phyloP scores from a whole-genome alignment of 2,888 invertebrate species.

The Thereva unica region DNA sequence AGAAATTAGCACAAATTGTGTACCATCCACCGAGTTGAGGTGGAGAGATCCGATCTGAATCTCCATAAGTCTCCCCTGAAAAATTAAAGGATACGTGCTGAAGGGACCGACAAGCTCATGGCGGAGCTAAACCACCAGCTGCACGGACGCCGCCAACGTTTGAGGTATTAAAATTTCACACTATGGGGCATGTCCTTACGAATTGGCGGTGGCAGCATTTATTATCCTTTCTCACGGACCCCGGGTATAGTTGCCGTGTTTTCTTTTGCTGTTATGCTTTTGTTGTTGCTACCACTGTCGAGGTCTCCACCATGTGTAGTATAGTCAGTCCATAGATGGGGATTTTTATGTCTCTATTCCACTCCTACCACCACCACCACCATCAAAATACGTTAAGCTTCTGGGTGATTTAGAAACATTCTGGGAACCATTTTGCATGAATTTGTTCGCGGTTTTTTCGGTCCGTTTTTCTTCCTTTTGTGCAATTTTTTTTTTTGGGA shows the following conservation, averaged over 20 bases:
- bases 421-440: constrained; percentile 17
- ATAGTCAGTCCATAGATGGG: too few relatives aligned
- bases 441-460: constrained; percentile 19
- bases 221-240: constrained; percentile 30
- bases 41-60: constrained; percentile 10
- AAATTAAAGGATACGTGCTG: constrained; percentile 18
- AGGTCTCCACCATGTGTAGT: too few relatives aligned
- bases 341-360: constrained; percentile 12
- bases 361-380: not conserved
- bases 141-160: constrained; percentile 5
- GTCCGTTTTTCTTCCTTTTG: not conserved
- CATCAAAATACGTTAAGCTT: not conserved
- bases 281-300: too few relatives aligned
- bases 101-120: not conserved
- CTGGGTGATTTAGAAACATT: constrained; percentile 28
- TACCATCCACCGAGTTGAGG: not conserved
- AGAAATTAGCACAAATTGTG: constrained; percentile 19
- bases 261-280: too few relatives aligned
- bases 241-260: too few relatives aligned
- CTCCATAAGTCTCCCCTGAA: constrained; percentile 19
- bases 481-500: not conserved
- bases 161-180: constrained; percentile 31
- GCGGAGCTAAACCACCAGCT: not conserved
- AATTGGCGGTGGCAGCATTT: constrained; percentile 26
- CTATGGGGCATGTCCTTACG: constrained; percentile 29